Base-by-base conservation (phyloP, 2,797 vertebrate genomes). In the Acipenser ruthenus region DNA sequence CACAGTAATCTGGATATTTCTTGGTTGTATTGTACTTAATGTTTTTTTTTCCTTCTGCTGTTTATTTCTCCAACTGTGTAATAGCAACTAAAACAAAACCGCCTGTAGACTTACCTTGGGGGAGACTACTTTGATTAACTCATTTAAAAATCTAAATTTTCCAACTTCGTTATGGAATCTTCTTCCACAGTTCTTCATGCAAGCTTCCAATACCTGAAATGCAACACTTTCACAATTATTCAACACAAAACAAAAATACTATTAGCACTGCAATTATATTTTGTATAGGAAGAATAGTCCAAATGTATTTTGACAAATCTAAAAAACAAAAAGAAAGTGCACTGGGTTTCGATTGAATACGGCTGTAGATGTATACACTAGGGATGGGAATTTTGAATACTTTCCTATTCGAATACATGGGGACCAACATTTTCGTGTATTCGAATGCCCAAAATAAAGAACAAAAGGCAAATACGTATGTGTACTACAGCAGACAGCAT, bases 171-270 rank as follows among this genome's bases (percentile, higher is more conserved):
- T 94, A 75, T 97, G 94, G 85, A 98, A 94, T 66, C 94, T 84
- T 75, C 84, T 83, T 60, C 95, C 95, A 49, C 95, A 98, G 67
- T 97, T 98, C 86, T 97, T 98, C 95, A 96, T 97, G 68, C 94
- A 94, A 49, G 93, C 92, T 78, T 96, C 94, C 49, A 98, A 86
- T 66, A 96, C 95, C 95, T 98, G 69, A 2, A 75, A 78, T 68
- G 37, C 37, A 37, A 37, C 37, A 37, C 37, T 37, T 37, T 37
- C 37, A 37, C 37, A 5, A 37, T 37, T 37, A 37, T 37, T 37
- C 3, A 37, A 37, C 72, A 73, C 69, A 48, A 0, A 71, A 72
- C 47, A 77, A 51, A 75, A 67, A 2, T 1, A 63, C 4, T 58
- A 47, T 23, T 59, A 12, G 48, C 0, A 23, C 52, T 52, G 11